These are phyloP conservation scores for Lycaon pictus DNA, from an alignment of 2,113 vertebrate genomes.

Conservation along the genomic window DNA sequence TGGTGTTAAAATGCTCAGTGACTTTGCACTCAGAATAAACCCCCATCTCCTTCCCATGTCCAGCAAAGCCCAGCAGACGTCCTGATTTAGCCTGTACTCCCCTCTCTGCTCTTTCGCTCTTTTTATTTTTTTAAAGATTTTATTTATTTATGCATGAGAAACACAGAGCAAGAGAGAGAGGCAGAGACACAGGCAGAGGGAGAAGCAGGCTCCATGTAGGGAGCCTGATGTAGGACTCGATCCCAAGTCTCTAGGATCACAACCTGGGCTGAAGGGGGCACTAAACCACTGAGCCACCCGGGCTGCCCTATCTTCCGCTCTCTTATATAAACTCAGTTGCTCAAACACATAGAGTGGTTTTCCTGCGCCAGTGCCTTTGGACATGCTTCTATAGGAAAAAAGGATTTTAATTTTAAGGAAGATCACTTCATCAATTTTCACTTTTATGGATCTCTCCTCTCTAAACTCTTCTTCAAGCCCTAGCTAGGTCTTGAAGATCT, in stretches of 20 bases:
- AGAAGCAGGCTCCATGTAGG: no score
- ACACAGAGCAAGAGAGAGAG: no score
- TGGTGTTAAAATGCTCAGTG: not conserved
- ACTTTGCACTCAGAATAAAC: not conserved
- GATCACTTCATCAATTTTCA: not conserved
- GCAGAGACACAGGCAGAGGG: no score
- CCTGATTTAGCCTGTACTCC: not conserved
- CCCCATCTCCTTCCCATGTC: not conserved
- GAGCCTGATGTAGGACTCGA: no score
- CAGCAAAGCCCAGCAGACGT: not conserved
- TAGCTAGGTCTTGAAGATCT: not conserved
- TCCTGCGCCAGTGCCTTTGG: not conserved
- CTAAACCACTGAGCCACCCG: no score
- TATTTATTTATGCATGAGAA: no score
- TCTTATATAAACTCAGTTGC: not conserved
- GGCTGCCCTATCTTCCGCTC: not conserved
- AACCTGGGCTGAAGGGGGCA: no score
- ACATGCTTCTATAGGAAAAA: not conserved
- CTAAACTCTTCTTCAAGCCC: not conserved
- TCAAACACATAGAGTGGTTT: not conserved
- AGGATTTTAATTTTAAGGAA: not conserved
- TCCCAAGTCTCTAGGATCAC: no score
- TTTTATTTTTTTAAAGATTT: no score
- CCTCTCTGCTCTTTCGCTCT: not conserved
- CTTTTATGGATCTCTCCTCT: not conserved